A percentile compares a stretch with the other conserved stretches of the same genome.
These are phyloP conservation scores for Sympetrum striolatum DNA, from an alignment of 2,888 invertebrate species.

Conservation along the genomic window DNA sequence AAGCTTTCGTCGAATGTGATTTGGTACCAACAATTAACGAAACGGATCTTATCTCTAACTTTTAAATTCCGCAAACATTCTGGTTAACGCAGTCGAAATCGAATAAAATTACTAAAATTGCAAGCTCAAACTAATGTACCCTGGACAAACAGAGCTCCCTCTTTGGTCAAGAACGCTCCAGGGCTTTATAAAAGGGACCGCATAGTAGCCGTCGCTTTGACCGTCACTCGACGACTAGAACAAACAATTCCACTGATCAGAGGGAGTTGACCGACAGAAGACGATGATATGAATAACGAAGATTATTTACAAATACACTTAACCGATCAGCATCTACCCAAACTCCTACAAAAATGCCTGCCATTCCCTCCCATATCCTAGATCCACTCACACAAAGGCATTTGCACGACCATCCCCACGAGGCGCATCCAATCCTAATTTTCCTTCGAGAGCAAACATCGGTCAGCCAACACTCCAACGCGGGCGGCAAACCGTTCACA, in stretches of 20 bases:
- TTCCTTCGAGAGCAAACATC: constrained; percentile 36
- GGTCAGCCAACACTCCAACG: constrained; percentile 35
- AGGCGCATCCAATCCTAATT: constrained; percentile 39
- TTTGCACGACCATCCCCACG: background rate
- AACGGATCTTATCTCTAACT: too few relatives aligned
- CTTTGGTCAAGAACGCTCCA: background rate
- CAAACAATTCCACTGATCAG: constrained; percentile 27
- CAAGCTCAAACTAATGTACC: background rate
- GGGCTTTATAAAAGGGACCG: constrained; percentile 1
- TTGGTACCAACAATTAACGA: too few relatives aligned
- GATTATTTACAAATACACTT: constrained; percentile 40
- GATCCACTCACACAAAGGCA: background rate
- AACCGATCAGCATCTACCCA: constrained; percentile 3
- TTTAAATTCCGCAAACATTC: too few relatives aligned
- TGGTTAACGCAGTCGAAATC: background rate
- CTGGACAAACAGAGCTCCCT: background rate
- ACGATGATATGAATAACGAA: constrained; percentile 4
- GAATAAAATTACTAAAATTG: constrained; percentile 34
- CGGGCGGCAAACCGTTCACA: constrained; percentile 33
- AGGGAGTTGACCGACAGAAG: background rate
- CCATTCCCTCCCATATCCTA: background rate
- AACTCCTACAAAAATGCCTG: background rate
- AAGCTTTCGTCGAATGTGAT: too few relatives aligned
- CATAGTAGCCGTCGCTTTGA: constrained; percentile 11
- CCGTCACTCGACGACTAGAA: constrained; percentile 17